These are phyloP conservation scores for Sphecodes monilicornis DNA, from an alignment of 2,888 invertebrate genomes.

Conservation along the genomic window DNA sequence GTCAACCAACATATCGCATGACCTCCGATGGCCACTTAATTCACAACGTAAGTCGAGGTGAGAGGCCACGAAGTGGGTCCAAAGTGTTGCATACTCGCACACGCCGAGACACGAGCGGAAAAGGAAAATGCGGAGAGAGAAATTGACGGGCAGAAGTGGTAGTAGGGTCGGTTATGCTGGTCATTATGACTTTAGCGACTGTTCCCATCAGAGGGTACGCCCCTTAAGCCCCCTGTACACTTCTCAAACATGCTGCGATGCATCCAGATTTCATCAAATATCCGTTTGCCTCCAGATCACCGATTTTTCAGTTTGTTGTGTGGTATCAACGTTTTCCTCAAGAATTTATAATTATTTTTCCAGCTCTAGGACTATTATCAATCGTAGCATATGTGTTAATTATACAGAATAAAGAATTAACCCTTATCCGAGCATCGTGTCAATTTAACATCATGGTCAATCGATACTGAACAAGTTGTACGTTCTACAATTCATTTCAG, in stretches of 20 bases:
- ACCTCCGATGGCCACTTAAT: constrained; percentile 67
- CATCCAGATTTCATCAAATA: background rate
- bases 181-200: constrained; percentile 63
- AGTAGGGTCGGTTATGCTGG: constrained; percentile 40
- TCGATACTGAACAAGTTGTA: too few relatives aligned
- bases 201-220: constrained; percentile 59
- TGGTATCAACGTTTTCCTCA: background rate
- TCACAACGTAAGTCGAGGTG: constrained; percentile 60
- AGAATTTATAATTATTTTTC: too few relatives aligned
- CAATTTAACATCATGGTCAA: too few relatives aligned
- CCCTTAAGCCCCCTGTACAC: constrained; percentile 27
- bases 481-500: too few relatives aligned
- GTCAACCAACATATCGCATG: constrained; percentile 66
- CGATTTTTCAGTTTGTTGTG: background rate
- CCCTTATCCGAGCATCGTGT: too few relatives aligned
- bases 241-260: background rate
- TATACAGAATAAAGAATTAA: too few relatives aligned
- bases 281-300: background rate
- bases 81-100: constrained; percentile 63
- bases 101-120: constrained; percentile 27
- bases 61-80: constrained; percentile 66
- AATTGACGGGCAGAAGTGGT: constrained; percentile 45
- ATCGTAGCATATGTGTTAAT: too few relatives aligned
- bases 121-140: constrained; percentile 41
- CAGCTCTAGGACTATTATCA: too few relatives aligned